A percentile compares a stretch with the other conserved stretches of the same genome.
These are phyloP conservation scores for Oreochromis mossambicus DNA, from an alignment of 2,797 vertebrate genomes.

Conservation along the genomic window DNA sequence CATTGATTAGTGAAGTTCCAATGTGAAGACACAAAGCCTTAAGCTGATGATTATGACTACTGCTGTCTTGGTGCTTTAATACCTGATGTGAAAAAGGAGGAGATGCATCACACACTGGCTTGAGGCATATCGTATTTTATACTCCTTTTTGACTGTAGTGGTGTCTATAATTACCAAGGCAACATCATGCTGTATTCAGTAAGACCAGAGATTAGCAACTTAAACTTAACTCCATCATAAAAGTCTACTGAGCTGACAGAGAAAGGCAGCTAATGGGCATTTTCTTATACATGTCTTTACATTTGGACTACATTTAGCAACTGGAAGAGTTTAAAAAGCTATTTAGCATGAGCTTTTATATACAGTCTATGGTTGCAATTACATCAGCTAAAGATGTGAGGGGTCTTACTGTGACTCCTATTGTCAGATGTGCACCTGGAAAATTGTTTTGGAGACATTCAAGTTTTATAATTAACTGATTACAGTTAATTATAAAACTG, in stretches of 20 bases:
- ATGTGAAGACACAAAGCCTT: background rate
- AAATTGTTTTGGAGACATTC: background rate
- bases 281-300: background rate
- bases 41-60: background rate
- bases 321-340: background rate
- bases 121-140: background rate
- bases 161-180: background rate
- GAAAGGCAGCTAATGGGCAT: background rate
- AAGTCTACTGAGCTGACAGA: background rate
- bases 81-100: background rate
- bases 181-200: background rate
- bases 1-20: background rate
- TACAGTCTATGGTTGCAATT: background rate
- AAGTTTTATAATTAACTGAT: background rate
- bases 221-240: background rate
- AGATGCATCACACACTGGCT: background rate
- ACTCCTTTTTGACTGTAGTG: background rate
- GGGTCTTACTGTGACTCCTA: background rate
- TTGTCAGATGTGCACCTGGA: background rate
- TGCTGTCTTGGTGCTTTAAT: background rate
- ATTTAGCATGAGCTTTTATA: background rate
- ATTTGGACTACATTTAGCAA: background rate
- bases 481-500: background rate
- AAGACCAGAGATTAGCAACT: background rate
- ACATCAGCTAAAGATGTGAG: background rate